Evolutionary conservation across 2,888 invertebrate species (phyloP).

Genomic region (Diachrysia chrysitis): DNA sequence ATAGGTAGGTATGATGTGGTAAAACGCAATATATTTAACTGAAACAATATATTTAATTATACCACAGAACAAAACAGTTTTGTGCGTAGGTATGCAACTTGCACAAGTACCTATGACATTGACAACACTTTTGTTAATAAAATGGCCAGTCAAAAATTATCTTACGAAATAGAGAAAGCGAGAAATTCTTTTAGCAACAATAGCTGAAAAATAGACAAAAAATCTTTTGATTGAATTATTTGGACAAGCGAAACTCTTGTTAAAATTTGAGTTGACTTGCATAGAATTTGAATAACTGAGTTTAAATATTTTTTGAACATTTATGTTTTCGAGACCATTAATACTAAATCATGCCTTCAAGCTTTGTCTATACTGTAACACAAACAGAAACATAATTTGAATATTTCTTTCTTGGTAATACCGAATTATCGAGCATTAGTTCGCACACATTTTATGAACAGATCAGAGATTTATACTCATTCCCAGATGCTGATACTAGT

Average conservation of each 20-base stretch:
- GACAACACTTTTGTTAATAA: conserved; percentile 13
- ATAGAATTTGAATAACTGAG: neutral
- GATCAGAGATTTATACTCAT: neutral
- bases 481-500: neutral
- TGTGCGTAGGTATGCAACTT: conserved; percentile 26
- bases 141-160: conserved; percentile 15
- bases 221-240: conserved; percentile 17
- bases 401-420: neutral
- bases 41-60: neutral
- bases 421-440: neutral
- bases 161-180: conserved; percentile 53
- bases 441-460: neutral
- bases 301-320: too few species aligned
- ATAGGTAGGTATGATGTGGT: too few species aligned
- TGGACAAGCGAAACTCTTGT: conserved; percentile 23
- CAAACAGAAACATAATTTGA: neutral
- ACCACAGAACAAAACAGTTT: conserved; percentile 6
- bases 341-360: too few species aligned
- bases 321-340: too few species aligned
- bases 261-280: conserved; percentile 29
- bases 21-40: neutral
- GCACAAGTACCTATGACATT: too few species aligned
- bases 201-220: conserved; percentile 27
- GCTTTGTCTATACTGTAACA: neutral
- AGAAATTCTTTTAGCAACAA: conserved; percentile 45